Evolutionary conservation across 2,888 invertebrate species (phyloP).

Genomic region (Ennomos erosarius): DNA sequence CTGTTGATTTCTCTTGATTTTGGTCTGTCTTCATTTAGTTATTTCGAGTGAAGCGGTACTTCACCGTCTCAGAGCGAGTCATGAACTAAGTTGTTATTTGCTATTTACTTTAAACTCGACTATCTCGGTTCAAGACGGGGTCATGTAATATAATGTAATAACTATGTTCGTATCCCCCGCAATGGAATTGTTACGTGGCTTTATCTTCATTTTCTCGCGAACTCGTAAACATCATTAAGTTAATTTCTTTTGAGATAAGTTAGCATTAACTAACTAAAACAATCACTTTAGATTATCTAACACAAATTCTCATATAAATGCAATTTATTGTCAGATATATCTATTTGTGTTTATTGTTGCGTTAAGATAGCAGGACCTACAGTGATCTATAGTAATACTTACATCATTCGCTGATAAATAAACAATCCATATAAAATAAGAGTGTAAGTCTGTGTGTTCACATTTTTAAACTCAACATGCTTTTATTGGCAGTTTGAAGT

Average conservation of each 20-base stretch:
- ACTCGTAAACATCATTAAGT: conserved; percentile 7
- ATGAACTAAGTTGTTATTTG: conserved; percentile 57
- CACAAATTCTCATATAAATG: too few relatives aligned
- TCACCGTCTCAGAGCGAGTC: conserved; percentile 51
- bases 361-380: conserved; percentile 45
- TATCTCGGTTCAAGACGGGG: conserved; percentile 75
- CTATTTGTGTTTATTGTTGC: conserved; percentile 32
- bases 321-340: too few relatives aligned
- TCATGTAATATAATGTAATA: conserved; percentile 52
- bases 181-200: conserved; percentile 57
- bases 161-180: conserved; percentile 58
- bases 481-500: too few relatives aligned
- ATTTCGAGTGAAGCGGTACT: conserved; percentile 51
- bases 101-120: conserved; percentile 60
- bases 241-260: not conserved
- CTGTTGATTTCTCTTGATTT: conserved; percentile 45
- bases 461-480: too few relatives aligned
- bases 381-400: conserved; percentile 19
- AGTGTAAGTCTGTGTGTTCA: too few relatives aligned
- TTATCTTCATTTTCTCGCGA: conserved; percentile 43
- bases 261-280: too few relatives aligned
- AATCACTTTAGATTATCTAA: too few relatives aligned
- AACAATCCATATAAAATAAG: too few relatives aligned
- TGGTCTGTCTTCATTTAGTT: conserved; percentile 66
- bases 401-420: conserved; percentile 13